Base-by-base conservation (phyloP, 2,888 invertebrate species). In the Papilio gigon region DNA sequence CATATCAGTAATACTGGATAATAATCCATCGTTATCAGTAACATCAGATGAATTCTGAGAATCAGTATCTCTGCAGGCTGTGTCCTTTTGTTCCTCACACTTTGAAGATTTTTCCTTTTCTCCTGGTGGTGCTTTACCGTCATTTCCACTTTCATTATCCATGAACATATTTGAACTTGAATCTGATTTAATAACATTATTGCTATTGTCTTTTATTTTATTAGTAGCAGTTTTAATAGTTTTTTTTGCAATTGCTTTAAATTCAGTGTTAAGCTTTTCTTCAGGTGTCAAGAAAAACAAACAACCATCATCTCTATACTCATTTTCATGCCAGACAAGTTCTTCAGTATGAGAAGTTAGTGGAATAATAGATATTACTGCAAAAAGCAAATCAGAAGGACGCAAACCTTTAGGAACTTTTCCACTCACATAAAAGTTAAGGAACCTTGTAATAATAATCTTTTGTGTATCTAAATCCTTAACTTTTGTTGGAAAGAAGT, bases 221-320 rank as follows among this genome's bases (percentile, higher is more conserved):
- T 17, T 3, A 1, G 0, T 56, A 11, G 4, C 1, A 4, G 9
- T 56, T 59, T 59, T 9, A 47, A 30, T 62, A 14, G 27, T 30
- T 33, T 44, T 62, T 33, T 9, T 27, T 1, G 9, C 22, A 22
- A 65, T 65, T 0, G 5, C 27, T 66, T 58, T 62, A 66, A n/a
- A 58, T 35, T 70, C 70, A 35, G 2, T 9, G 17, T 30, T 66
- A 1, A 77, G 65, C 63, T 70, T 75, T 22, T 76, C 73, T 53
- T 76, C 75, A 3, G 75, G 73, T 14, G 77, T 69, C 27, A 76
- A 20, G 68, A 71, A 75, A 64, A 76, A 77, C 62, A 77, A 56
- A 14, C 68, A 71, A n/a, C 75, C 77, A 22, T 70, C 35, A n/a
- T 72, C 71, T 27, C 47, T 65, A 30, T 72, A 77, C 6, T 73